phyloP scores from a whole-genome alignment of 2,888 invertebrate species.

The Sphinx pinastri region DNA sequence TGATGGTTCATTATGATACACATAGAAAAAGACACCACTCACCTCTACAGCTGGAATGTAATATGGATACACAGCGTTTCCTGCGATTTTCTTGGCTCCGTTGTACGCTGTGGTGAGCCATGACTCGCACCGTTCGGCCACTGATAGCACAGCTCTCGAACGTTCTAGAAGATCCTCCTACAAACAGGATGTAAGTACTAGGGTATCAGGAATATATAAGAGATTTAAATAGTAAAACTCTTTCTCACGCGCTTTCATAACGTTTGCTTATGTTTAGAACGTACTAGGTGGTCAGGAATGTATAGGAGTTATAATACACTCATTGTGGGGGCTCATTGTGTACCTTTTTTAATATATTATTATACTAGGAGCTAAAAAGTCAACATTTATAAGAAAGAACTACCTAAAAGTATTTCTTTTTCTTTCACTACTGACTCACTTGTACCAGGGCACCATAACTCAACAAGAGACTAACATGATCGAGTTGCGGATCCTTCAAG shows the following conservation, averaged over 20 bases:
- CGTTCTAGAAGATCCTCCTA: constrained; percentile 71
- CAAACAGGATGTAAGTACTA: constrained; percentile 21
- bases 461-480: constrained; percentile 55
- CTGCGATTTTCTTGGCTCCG: constrained; percentile 61
- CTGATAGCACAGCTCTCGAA: constrained; percentile 55
- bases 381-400: no score
- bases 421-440: background rate
- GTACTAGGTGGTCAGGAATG: background rate
- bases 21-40: background rate
- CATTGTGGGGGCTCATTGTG: no score
- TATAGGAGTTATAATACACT: background rate
- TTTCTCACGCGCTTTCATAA: background rate
- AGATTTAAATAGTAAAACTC: background rate
- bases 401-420: background rate
- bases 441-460: constrained; percentile 24
- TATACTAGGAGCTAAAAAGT: background rate
- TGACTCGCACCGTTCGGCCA: constrained; percentile 59
- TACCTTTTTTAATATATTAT: no score
- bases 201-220: background rate
- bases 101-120: constrained; percentile 56
- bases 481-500: constrained; percentile 55
- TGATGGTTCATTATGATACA: no score
- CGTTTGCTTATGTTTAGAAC: background rate
- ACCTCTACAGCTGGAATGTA: constrained; percentile 69
- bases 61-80: constrained; percentile 55